Evolutionary conservation across 1,140 invertebrate genomes (phyloP), one percentile per base, ranked within the genome.

Genomic region (Drosophila eugracilis): DNA sequence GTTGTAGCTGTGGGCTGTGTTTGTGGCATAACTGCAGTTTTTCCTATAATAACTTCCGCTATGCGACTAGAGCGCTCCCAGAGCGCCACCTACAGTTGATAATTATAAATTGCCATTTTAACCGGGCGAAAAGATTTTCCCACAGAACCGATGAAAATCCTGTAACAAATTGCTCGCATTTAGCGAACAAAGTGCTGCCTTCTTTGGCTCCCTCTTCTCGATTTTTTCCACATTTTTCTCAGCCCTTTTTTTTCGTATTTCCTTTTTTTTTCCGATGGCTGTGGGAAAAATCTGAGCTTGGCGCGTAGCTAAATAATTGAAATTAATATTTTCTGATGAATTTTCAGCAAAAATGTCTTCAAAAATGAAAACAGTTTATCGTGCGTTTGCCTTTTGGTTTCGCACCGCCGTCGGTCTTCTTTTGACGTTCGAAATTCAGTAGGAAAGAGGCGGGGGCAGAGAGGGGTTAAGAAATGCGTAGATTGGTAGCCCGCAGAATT

Each of bases 81-180:
- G 54, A 78, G 60, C 74, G 80, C 81, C 80, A 85, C 83, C 81
- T 78, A 78, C 54, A 28, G 69, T 59, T 75, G 79, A 83, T 84
- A 83, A 83, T 84, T 83, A 84, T 71, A 71, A 84, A 75, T 53
- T 45, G 69, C 42, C 42, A n/a, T 41, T 74, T 57, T 76, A 57
- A 69, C 62, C 81, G 58, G 36, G 6, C 22, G 15, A n/a, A n/a
- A 60, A 84, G 55, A 60, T 67, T 58, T 58, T 66, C 58, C 60
- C 52, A 52, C 59, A 74, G 60, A 57, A 36, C 42, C 52, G 30
- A 44, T 54, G 45, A 65, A 83, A 85, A 85, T 88, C 74, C 81
- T 85, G 62, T 63, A 78, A 78, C 78, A 85, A 85, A 85, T 86
- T 81, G 81, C 77, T 47, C 73, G 69, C 83, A 86, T 88, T 85